Evolutionary conservation across 2,113 vertebrate genomes (phyloP), one percentile per base, ranked within the genome.

Genomic region (Patagioenas fasciata): DNA sequence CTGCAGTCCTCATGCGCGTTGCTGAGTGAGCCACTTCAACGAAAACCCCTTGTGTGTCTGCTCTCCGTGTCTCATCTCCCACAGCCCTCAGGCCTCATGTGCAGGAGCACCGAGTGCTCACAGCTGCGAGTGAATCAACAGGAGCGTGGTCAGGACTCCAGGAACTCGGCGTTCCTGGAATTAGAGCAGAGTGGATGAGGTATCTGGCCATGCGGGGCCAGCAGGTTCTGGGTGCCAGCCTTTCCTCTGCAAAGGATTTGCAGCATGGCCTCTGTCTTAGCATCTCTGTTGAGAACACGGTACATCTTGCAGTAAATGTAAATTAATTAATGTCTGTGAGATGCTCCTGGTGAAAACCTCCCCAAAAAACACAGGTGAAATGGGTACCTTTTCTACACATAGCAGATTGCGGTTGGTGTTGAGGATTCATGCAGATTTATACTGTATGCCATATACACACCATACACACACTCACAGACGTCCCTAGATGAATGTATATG

Each of bases 21-120:
- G 84, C 93, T 94, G 80, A 92, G 77, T 72, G 66, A 95, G 69
- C 7, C 67, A 11, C 66, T 93, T 72, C 17, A 73, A 36, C 51
- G 57, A 60, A 23, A 75, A 48, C 13, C 47, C 47, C 36, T 89
- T 71, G 12, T 85, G 77, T 84, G 84, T 73, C 70, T 53, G 3
- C 44, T 53, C 15, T 23, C 24, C 14, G 8, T 56, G 54, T 36
- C 78, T 91, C 44, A 60, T 48, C 81, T 71, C 61, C 57, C 51
- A 28, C n/a, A 79, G 15, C n/a, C 38, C 42, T 84, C 47, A 34
- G 61, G 57, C 84, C 79, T 71, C 64, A 85, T 20, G 57, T 34
- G 47, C 31, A 29, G 67, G 91, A 95, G 58, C 88, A 77, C 89
- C 88, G 94, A 95, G 64, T 29, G 3, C 75, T 92, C 58, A 17